These are phyloP conservation scores for Lutraria lutraria DNA, from an alignment of 2,888 invertebrate species.

Conservation along the genomic window DNA sequence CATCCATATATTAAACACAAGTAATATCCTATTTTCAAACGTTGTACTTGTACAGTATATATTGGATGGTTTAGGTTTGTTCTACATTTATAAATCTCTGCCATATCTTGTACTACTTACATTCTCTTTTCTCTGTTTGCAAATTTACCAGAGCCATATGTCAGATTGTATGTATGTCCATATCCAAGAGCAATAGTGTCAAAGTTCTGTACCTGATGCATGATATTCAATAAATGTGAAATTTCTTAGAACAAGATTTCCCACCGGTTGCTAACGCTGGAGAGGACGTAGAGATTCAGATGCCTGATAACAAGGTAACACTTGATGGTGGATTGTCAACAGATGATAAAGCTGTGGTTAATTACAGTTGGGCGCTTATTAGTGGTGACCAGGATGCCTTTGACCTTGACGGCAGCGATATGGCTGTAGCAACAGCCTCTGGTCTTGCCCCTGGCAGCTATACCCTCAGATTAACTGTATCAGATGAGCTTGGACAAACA, in stretches of 20 bases:
- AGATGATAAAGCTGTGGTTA: conserved; percentile 53
- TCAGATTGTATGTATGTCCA: no score
- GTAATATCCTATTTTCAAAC: no score
- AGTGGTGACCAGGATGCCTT: conserved; percentile 1
- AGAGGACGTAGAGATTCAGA: conserved; percentile 38
- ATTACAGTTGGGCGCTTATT: conserved; percentile 44
- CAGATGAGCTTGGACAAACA: conserved; percentile 53
- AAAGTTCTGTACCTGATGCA: not conserved
- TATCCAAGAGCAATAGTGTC: not conserved
- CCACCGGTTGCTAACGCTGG: conserved; percentile 65
- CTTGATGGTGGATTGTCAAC: conserved; percentile 43
- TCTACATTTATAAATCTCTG: no score
- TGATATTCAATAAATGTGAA: conserved; percentile 1
- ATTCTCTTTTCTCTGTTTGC: no score
- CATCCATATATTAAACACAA: no score
- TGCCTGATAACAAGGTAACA: conserved; percentile 40
- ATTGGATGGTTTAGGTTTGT: no score
- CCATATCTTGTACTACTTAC: no score
- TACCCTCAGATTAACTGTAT: conserved; percentile 53
- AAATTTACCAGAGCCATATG: no score
- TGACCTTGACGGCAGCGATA: conserved; percentile 24
- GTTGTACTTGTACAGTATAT: no score
- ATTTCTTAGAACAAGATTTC: conserved; percentile 42
- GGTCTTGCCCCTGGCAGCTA: conserved; percentile 45
- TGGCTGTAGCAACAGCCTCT: not conserved